Conservation (phyloP, 2,113 vertebrate species). For the Zosterops borbonicus region DNA sequence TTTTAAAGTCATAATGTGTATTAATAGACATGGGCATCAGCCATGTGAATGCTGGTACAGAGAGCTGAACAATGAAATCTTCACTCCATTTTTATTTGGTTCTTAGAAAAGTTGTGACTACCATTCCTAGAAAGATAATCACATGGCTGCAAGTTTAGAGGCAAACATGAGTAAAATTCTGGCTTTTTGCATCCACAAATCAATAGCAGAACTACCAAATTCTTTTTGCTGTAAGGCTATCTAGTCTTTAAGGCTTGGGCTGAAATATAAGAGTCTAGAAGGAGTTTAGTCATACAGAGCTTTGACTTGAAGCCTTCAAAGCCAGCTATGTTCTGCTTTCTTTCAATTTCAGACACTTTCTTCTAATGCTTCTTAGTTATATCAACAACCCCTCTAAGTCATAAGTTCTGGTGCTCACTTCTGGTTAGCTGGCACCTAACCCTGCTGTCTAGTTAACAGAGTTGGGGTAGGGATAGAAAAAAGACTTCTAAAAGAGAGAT, state of each 20-base stretch:
- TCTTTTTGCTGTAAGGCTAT: background rate
- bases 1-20: background rate
- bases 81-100: background rate
- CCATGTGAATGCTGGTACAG: background rate
- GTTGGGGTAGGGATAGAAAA: background rate
- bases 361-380: background rate
- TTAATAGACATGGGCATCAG: background rate
- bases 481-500: background rate
- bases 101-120: background rate
- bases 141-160: background rate
- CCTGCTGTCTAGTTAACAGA: background rate
- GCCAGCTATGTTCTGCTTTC: background rate
- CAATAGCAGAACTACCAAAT: background rate
- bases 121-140: constrained; percentile 21
- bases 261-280: background rate
- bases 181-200: background rate
- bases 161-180: background rate
- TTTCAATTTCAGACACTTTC: background rate
- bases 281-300: background rate
- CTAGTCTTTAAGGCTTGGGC: background rate
- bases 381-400: background rate
- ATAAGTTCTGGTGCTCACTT: background rate
- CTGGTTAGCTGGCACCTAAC: background rate
- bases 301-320: background rate
- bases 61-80: background rate